phyloP scores from a whole-genome alignment of 2,113 vertebrate species.

The Chauna torquata region DNA sequence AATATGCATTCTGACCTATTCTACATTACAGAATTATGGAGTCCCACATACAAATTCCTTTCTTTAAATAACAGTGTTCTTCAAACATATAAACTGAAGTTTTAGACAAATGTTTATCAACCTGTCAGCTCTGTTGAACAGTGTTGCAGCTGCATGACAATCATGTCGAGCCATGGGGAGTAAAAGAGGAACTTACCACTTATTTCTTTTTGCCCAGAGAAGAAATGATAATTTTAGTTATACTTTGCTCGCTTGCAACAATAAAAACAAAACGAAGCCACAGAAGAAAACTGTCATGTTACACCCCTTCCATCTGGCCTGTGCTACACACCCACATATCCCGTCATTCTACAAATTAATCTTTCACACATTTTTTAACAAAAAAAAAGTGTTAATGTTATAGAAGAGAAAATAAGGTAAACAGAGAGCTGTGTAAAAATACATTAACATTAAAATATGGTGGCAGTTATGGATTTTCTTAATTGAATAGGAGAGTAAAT shows the following conservation, averaged over 20 bases:
- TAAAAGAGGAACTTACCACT: conserved; percentile 54
- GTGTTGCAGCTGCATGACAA: not conserved
- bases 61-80: conserved; percentile 14
- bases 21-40: not conserved
- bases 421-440: conserved; percentile 83
- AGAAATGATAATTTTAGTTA: conserved; percentile 71
- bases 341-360: conserved; percentile 86
- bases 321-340: conserved; percentile 80
- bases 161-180: not conserved
- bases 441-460: conserved; percentile 86
- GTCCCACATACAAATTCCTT: not conserved
- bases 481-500: conserved; percentile 83
- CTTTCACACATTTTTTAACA: conserved; percentile 85
- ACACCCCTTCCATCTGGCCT: conserved; percentile 85
- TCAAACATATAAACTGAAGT: not conserved
- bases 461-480: conserved; percentile 84
- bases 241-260: conserved; percentile 77
- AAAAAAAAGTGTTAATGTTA: conserved; percentile 86
- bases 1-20: not conserved
- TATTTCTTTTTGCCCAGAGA: conserved; percentile 53
- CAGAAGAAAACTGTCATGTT: conserved; percentile 83
- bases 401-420: conserved; percentile 84
- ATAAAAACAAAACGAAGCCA: conserved; percentile 81
- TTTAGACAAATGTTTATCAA: conserved; percentile 26
- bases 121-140: not conserved